Conservation (phyloP, 2,888 invertebrate genomes). For the Tigriopus californicus region DNA sequence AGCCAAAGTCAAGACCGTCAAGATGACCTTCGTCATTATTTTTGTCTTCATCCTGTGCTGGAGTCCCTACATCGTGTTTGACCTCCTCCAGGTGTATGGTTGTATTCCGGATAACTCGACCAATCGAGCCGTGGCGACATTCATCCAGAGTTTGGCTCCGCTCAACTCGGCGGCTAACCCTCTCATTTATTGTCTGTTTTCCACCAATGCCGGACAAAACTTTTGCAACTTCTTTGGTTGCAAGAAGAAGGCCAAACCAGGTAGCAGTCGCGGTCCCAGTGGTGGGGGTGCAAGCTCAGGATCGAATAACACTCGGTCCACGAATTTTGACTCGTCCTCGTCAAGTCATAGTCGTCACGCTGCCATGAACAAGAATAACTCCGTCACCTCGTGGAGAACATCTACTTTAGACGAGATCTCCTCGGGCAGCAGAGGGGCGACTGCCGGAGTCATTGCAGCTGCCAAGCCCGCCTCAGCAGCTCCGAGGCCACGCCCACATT, state of each 20-base stretch:
- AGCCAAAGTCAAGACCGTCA: slow-evolving; percentile 89
- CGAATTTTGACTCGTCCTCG: too few relatives aligned
- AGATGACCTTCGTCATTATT: slow-evolving; percentile 92
- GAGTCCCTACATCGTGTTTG: slow-evolving; percentile 85
- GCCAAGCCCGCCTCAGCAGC: too few relatives aligned
- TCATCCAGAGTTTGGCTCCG: slow-evolving; percentile 75
- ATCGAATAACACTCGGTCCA: too few relatives aligned
- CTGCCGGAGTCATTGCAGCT: too few relatives aligned
- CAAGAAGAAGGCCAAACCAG: not conserved
- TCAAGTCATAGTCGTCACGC: too few relatives aligned
- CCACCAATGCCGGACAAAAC: slow-evolving; percentile 64
- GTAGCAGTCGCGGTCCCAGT: too few relatives aligned
- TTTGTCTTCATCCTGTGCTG: slow-evolving; percentile 84
- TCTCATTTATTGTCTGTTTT: slow-evolving; percentile 80
- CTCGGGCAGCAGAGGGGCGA: too few relatives aligned
- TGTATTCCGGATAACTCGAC: slow-evolving; percentile 57
- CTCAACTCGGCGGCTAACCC: slow-evolving; percentile 87
- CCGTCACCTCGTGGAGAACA: too few relatives aligned
- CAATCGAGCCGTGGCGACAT: slow-evolving; percentile 63
- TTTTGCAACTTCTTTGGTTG: slow-evolving; percentile 26
- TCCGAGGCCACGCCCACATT: too few relatives aligned
- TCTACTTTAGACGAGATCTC: too few relatives aligned
- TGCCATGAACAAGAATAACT: too few relatives aligned
- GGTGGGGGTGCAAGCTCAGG: too few relatives aligned
- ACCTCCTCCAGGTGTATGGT: slow-evolving; percentile 69